Conservation (phyloP, 2,113 vertebrate species). For the Planiliza haematocheilus region DNA sequence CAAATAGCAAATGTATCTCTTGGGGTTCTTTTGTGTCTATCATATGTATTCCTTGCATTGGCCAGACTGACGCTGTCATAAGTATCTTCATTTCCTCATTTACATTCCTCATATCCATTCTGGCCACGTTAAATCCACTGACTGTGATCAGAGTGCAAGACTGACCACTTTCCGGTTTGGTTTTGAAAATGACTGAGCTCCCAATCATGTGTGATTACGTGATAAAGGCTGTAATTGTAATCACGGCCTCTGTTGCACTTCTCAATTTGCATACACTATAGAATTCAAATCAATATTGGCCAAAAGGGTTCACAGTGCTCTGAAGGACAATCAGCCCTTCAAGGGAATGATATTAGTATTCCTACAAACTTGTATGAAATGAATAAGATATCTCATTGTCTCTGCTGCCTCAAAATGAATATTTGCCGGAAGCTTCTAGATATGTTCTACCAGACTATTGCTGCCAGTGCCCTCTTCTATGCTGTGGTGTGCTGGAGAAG, state of each 20-base stretch:
- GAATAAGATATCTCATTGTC: conserved; percentile 11
- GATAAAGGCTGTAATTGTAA: conserved; percentile 1
- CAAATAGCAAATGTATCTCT: too few relatives aligned
- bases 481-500: too few relatives aligned
- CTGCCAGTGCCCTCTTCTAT: too few relatives aligned
- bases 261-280: neutral
- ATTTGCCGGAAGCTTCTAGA: too few relatives aligned
- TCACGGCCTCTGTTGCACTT: neutral
- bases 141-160: neutral
- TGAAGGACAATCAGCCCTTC: neutral
- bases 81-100: too few relatives aligned
- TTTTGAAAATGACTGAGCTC: neutral
- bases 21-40: too few relatives aligned
- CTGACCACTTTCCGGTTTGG: neutral
- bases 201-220: neutral
- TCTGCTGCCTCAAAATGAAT: conserved; percentile 7
- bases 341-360: conserved; percentile 15
- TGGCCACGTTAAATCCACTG: neutral
- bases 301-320: neutral
- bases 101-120: too few relatives aligned
- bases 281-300: conserved; percentile 6
- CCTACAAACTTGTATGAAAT: conserved; percentile 2
- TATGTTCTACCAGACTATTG: too few relatives aligned
- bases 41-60: neutral
- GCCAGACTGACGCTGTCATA: too few relatives aligned